Evolutionary conservation across 2,113 vertebrate genomes (phyloP).

Genomic region (Nothoprocta pentlandii): DNA sequence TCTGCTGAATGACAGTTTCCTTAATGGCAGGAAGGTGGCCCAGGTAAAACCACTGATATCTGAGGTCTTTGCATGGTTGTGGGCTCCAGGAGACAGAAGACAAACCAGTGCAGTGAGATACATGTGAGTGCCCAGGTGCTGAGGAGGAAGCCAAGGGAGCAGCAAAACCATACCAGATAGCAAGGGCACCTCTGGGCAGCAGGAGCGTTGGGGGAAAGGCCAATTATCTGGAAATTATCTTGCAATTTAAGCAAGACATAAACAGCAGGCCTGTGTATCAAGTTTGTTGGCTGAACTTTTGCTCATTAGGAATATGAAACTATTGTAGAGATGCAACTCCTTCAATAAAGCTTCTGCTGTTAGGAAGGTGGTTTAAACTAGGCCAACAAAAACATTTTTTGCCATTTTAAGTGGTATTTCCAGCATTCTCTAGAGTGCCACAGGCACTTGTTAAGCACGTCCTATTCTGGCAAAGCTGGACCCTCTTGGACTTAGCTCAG

Average conservation of each 20-base stretch:
- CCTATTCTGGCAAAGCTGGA: neutral
- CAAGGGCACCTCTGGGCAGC: neutral
- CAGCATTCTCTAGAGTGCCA: neutral
- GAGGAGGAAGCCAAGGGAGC: neutral
- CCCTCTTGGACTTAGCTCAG: neutral
- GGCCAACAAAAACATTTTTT: neutral
- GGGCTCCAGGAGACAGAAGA: neutral
- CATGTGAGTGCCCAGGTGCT: neutral
- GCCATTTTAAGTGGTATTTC: neutral
- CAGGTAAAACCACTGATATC: neutral
- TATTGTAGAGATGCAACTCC: neutral
- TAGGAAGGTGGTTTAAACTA: neutral
- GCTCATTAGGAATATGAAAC: neutral
- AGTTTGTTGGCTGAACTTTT: neutral
- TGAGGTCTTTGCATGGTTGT: neutral
- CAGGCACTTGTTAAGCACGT: accelerated
- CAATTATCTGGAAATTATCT: neutral
- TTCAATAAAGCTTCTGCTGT: neutral
- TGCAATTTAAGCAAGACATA: neutral
- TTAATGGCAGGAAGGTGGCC: neutral
- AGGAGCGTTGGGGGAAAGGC: neutral
- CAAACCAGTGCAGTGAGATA: neutral
- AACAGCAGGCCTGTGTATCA: accelerated
- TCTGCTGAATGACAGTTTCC: neutral
- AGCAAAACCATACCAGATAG: neutral